Evolutionary conservation across 2,113 vertebrate genomes (phyloP).

Genomic region (Hippocampus comes): DNA sequence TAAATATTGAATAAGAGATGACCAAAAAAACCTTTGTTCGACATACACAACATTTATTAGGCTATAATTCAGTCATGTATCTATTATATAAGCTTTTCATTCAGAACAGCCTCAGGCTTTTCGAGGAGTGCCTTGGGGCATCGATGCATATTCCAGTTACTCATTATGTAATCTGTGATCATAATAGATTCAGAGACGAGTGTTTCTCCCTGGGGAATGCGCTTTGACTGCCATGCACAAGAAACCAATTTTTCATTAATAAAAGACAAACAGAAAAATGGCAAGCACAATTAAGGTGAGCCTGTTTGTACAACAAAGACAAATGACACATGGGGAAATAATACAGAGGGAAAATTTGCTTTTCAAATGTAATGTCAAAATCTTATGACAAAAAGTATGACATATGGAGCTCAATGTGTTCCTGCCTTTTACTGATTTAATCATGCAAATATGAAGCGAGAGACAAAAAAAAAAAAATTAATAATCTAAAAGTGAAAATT

Average conservation of each 20-base stretch:
- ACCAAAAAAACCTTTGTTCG: slow-evolving; percentile 1
- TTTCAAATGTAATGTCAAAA: not conserved
- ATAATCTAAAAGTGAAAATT: not conserved
- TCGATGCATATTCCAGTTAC: slow-evolving; percentile 20
- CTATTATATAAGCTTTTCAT: slow-evolving; percentile 12
- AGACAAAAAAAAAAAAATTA: too few species aligned
- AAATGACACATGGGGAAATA: not conserved
- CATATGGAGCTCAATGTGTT: not conserved
- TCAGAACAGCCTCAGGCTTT: slow-evolving; percentile 22
- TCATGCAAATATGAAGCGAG: not conserved
- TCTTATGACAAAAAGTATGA: not conserved
- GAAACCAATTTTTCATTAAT: not conserved
- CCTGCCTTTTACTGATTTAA: not conserved
- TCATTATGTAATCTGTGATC: slow-evolving; percentile 32
- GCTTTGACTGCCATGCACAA: not conserved
- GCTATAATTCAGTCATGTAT: not conserved
- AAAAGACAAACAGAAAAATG: not conserved
- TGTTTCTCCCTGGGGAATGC: slow-evolving; percentile 8
- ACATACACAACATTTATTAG: not conserved
- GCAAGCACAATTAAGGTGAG: not conserved
- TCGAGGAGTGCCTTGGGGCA: slow-evolving; percentile 15
- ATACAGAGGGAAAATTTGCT: not conserved
- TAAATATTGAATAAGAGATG: slow-evolving; percentile 6
- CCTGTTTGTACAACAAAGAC: not conserved
- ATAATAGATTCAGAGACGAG: slow-evolving; percentile 10